These are phyloP conservation scores for Saturnia japonica DNA, from an alignment of 2,888 invertebrate species.

Conservation along the genomic window DNA sequence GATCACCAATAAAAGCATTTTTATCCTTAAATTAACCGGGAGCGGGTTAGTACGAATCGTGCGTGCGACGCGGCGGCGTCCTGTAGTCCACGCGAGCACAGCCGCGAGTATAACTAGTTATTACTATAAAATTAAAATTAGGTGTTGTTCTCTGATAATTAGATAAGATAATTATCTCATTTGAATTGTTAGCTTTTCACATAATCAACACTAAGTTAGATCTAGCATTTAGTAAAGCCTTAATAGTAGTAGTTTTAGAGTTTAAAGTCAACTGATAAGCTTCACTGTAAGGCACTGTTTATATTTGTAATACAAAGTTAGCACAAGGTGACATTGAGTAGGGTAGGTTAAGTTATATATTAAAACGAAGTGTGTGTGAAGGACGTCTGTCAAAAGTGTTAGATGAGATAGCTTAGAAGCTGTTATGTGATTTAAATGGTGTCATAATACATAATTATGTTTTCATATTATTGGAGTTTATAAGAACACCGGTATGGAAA, in stretches of 20 bases:
- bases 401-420: not conserved
- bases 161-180: constrained; percentile 10
- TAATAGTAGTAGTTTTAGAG: not conserved
- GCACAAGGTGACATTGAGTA: constrained; percentile 6
- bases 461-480: not conserved
- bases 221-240: not conserved
- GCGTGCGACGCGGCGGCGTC: too few relatives aligned
- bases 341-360: not conserved
- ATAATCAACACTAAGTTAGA: not conserved
- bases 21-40: too few relatives aligned
- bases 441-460: not conserved
- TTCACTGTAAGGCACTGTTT: not conserved
- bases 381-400: not conserved
- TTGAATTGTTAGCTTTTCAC: constrained; percentile 1
- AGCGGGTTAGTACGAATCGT: too few relatives aligned
- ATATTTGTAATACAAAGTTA: not conserved
- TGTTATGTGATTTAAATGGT: not conserved
- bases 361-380: not conserved
- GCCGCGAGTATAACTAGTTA: too few relatives aligned
- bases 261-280: not conserved
- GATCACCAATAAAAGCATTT: too few relatives aligned
- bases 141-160: not conserved
- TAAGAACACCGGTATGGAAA: too few relatives aligned
- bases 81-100: too few relatives aligned
- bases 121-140: not conserved